A percentile compares a stretch with the other conserved stretches of the same genome.
These are phyloP conservation scores for Bedellia somnulentella DNA, from an alignment of 2,888 invertebrate species.

Conservation along the genomic window DNA sequence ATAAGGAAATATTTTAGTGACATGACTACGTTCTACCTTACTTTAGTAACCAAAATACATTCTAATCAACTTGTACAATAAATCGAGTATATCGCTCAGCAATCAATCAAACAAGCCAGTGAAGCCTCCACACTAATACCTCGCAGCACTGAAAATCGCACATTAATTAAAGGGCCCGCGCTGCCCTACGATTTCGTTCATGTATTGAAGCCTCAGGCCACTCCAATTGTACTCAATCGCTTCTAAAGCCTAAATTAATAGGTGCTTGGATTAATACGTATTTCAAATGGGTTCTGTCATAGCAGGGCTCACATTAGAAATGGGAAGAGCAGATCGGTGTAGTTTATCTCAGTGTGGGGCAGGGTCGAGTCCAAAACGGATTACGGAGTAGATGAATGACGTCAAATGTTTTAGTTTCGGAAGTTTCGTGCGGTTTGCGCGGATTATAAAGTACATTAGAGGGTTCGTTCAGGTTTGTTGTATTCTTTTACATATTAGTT, in stretches of 20 bases:
- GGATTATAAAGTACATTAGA: too few relatives aligned
- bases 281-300: conserved; percentile 12
- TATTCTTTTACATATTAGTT: too few relatives aligned
- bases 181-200: conserved; percentile 2
- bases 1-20: too few relatives aligned
- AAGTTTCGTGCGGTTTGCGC: neutral
- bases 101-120: too few relatives aligned
- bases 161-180: conserved; percentile 4
- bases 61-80: too few relatives aligned
- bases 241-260: conserved; percentile 24
- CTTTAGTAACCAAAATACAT: too few relatives aligned
- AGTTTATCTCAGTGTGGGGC: conserved; percentile 5
- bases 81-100: too few relatives aligned
- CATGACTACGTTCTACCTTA: too few relatives aligned
- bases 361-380: conserved; percentile 5
- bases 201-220: conserved; percentile 3
- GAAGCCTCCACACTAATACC: too few relatives aligned
- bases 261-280: conserved; percentile 20
- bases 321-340: conserved; percentile 4
- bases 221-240: conserved; percentile 9
- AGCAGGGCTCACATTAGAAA: neutral
- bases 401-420: conserved; percentile 3
- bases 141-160: neutral
- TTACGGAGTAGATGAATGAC: conserved; percentile 5
- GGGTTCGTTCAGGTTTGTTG: too few relatives aligned